Percentiles rank a stretch among this genome's conserved stretches.
phyloP scores from a whole-genome alignment of 2,888 invertebrate species.

The Apeira syringaria region DNA sequence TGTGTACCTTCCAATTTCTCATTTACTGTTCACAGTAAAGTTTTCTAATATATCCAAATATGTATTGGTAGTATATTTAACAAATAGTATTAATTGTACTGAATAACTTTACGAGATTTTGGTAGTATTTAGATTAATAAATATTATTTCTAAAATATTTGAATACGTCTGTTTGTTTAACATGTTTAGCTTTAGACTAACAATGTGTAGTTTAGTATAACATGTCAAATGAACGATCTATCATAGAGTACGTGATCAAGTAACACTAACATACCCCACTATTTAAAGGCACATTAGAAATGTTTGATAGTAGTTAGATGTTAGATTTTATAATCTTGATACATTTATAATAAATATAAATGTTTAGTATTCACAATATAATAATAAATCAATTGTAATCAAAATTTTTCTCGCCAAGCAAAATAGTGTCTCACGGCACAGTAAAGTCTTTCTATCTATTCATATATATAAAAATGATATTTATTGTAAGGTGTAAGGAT shows the following conservation, averaged over 20 bases:
- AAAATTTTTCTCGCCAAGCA: slow-evolving; percentile 74
- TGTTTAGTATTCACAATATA: slow-evolving; percentile 50
- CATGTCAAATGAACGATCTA: slow-evolving; percentile 56
- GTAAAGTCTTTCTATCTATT: slow-evolving; percentile 44
- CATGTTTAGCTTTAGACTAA: slow-evolving; percentile 83
- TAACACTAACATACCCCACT: slow-evolving; percentile 73
- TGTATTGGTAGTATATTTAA: slow-evolving; percentile 66
- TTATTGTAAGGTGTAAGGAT: slow-evolving; percentile 73
- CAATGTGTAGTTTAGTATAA: slow-evolving; percentile 80
- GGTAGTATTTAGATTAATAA: slow-evolving; percentile 80
- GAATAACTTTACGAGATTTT: slow-evolving; percentile 69
- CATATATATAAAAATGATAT: slow-evolving; percentile 53
- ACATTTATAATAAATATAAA: slow-evolving; percentile 56
- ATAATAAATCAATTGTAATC: slow-evolving; percentile 48
- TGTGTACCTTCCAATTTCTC: slow-evolving; percentile 54
- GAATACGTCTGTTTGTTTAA: slow-evolving; percentile 82
- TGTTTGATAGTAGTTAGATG: slow-evolving; percentile 61
- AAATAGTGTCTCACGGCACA: slow-evolving; percentile 82
- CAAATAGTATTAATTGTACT: slow-evolving; percentile 78
- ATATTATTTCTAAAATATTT: slow-evolving; percentile 79
- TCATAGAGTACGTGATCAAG: slow-evolving; percentile 50
- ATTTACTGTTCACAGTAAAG: slow-evolving; percentile 58
- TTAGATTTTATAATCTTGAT: slow-evolving; percentile 62
- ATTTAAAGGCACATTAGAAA: slow-evolving; percentile 57
- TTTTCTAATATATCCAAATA: slow-evolving; percentile 52